Evolutionary conservation across 2,113 vertebrate genomes (phyloP).

Genomic region (Callipepla squamata): DNA sequence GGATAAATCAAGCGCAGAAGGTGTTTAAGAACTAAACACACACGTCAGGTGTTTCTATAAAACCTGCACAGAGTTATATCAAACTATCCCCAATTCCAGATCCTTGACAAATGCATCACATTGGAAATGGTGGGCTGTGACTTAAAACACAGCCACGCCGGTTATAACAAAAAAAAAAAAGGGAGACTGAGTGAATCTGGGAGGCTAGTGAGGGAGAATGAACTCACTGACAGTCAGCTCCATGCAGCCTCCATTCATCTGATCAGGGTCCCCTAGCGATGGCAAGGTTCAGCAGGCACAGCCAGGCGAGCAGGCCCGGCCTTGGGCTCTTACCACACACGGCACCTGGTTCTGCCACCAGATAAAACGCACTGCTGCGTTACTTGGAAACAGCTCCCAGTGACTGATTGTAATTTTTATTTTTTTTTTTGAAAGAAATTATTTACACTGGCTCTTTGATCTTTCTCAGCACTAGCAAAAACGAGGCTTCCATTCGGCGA

Average conservation of each 20-base stretch:
- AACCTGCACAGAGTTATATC: constrained; percentile 30
- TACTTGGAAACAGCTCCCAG: neutral
- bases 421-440: neutral
- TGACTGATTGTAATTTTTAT: neutral
- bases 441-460: constrained; percentile 14
- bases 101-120: constrained; percentile 31
- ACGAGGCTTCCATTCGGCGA: neutral
- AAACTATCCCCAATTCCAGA: constrained; percentile 49
- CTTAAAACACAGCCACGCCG: neutral
- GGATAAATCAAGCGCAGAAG: constrained; percentile 72
- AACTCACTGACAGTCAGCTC: neutral
- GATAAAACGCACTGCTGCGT: rapidly evolving
- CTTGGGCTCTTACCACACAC: neutral
- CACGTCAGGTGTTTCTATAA: constrained; percentile 61
- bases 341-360: neutral
- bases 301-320: neutral
- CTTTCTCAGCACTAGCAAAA: neutral
- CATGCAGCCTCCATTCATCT: neutral
- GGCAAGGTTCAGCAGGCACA: neutral
- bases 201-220: neutral
- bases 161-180: constrained; percentile 10
- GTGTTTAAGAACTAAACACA: constrained; percentile 63
- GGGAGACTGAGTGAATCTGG: constrained; percentile 10
- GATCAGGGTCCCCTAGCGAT: neutral
- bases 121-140: constrained; percentile 20